Conservation (phyloP, 1,140 invertebrate genomes). For the Lepidurus packardi region DNA sequence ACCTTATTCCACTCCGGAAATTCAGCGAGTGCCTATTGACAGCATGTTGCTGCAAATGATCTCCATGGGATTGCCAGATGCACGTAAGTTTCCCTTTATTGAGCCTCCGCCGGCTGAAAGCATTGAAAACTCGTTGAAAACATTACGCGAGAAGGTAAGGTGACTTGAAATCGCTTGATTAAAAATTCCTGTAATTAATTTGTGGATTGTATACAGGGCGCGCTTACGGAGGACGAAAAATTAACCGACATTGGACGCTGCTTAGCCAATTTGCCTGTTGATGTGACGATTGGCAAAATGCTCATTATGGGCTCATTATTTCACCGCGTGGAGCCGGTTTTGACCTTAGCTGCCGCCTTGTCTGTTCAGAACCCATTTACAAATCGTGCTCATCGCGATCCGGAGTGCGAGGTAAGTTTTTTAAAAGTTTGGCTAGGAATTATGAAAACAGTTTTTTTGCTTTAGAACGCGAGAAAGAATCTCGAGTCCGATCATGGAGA, state of each 20-base stretch:
- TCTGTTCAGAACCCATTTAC: constrained; percentile 92
- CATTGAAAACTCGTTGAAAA: constrained; percentile 78
- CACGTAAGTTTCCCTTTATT: constrained; percentile 89
- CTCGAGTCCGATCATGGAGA: constrained; percentile 92
- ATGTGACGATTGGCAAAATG: constrained; percentile 94
- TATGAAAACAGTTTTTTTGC: constrained; percentile 32
- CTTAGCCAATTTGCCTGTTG: constrained; percentile 83
- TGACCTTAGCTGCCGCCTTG: constrained; percentile 83
- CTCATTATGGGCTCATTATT: constrained; percentile 87
- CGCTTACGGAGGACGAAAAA: constrained; percentile 72
- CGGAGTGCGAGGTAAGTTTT: constrained; percentile 63
- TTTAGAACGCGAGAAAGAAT: constrained; percentile 65
- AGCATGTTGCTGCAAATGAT: constrained; percentile 90
- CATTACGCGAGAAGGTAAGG: constrained; percentile 78
- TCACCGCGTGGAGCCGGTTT: constrained; percentile 80
- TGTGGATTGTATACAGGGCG: constrained; percentile 54
- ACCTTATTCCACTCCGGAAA: constrained; percentile 79
- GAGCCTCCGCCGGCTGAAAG: constrained; percentile 72
- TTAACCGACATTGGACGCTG: constrained; percentile 86
- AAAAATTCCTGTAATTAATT: constrained; percentile 29
- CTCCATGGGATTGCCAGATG: constrained; percentile 85
- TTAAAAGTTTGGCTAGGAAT: not conserved
- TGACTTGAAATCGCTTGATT: not conserved
- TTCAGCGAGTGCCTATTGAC: constrained; percentile 86
- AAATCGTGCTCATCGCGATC: constrained; percentile 75